Conservation (phyloP, 2,797 vertebrate species). For the Pogoniulus pusillus region DNA sequence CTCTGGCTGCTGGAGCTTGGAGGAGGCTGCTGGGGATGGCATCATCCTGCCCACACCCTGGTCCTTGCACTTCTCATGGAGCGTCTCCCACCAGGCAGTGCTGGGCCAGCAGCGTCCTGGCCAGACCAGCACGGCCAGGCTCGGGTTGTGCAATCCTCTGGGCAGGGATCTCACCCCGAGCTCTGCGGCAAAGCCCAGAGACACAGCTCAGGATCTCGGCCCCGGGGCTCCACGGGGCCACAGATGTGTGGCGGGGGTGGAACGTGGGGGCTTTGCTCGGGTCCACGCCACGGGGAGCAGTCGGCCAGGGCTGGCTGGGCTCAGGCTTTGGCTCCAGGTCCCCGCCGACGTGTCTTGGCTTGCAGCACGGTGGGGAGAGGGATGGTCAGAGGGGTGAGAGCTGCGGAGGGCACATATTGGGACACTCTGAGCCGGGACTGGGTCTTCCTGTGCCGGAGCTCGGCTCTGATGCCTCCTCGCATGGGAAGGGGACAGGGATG, state of each 20-base stretch:
- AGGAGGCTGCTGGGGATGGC: neutral
- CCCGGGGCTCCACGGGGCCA: neutral
- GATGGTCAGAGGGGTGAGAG: neutral
- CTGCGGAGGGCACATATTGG: accelerated
- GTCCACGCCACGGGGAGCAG: neutral
- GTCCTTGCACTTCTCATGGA: accelerated
- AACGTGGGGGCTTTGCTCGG: neutral
- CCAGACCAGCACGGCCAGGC: neutral
- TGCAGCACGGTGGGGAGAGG: neutral
- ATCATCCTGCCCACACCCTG: neutral
- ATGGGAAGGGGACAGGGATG: accelerated
- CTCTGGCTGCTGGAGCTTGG: accelerated
- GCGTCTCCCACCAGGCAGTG: neutral
- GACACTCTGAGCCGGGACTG: neutral
- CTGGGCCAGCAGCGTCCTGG: neutral
- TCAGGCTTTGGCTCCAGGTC: neutral
- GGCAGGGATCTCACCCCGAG: neutral
- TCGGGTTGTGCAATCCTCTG: constrained; percentile 1
- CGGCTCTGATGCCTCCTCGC: accelerated
- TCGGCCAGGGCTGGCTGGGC: neutral
- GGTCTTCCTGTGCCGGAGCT: neutral
- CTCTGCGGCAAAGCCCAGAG: neutral
- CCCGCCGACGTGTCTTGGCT: neutral
- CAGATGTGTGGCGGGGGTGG: constrained; percentile 44
- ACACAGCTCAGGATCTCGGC: neutral